phyloP scores from a whole-genome alignment of 2,888 invertebrate species.

The Penaeus monodon region DNA sequence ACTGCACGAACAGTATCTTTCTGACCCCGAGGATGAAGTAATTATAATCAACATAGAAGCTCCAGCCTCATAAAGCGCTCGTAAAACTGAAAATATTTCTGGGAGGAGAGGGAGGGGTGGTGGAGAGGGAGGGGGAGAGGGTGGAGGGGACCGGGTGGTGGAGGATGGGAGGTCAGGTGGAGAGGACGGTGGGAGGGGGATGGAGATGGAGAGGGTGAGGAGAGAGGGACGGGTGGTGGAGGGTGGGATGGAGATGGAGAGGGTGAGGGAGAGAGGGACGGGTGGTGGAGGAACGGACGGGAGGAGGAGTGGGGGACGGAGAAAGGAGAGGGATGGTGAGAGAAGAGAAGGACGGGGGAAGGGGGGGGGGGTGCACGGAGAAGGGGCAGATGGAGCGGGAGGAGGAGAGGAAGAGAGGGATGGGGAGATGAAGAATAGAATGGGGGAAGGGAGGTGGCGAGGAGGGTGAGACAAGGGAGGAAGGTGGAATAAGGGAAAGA shows the following conservation, averaged over 20 bases:
- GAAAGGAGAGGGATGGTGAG: too few species aligned
- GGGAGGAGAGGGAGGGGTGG: neutral
- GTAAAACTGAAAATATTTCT: slow-evolving; percentile 32
- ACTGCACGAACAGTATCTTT: too few species aligned
- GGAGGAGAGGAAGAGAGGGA: too few species aligned
- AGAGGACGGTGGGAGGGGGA: neutral
- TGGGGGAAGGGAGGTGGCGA: too few species aligned
- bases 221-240: neutral
- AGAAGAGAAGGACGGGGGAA: neutral
- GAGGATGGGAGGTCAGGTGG: neutral
- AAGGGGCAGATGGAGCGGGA: too few species aligned
- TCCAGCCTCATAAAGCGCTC: slow-evolving; percentile 32
- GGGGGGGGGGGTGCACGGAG: neutral
- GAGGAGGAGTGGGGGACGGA: neutral
- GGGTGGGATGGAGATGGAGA: neutral
- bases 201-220: neutral
- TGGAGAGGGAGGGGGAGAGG: neutral
- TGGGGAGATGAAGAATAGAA: too few species aligned
- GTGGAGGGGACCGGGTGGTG: neutral
- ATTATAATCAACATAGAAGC: slow-evolving; percentile 34
- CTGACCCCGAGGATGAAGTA: slow-evolving; percentile 3
- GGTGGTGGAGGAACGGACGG: neutral
- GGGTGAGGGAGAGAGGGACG: neutral
- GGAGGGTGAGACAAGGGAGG: too few species aligned
- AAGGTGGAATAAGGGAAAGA: too few species aligned